Base-by-base conservation (phyloP, 2,888 invertebrate species). In the Drosophila lacicola region DNA sequence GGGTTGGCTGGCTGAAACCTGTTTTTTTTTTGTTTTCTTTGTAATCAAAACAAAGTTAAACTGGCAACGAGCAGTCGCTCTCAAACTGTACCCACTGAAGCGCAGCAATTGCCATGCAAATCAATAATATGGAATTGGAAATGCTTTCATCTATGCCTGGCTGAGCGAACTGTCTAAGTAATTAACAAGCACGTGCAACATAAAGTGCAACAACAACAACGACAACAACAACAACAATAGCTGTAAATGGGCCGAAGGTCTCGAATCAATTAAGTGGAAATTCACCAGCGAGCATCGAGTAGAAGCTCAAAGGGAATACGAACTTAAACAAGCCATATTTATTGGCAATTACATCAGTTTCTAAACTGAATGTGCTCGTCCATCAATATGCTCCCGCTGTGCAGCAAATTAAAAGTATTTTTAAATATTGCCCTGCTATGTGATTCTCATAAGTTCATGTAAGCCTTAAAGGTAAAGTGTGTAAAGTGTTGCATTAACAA, bases 151-250 rank as follows among this genome's bases (percentile, higher is more conserved):
- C 62, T 83, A 45, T 60, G 66, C 45, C 50, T 36, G 51, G 41
- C 25, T 50, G 51, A 42, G 29, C 29, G 42, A 37, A 46, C 19
- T 60, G 36, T 60, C 17, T 42, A 49, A 68, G 44, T 68, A 87
- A 82, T 86, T 82, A 82, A 73, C 89, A 80, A 58, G 49, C 73
- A 80, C 69, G 87, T 88, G 82, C 80, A 66, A 82, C 58, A 72
- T 58, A 66, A 49, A 57, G 25, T 54, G 42, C 76, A 68, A 68
- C 56, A 78, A 46, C 46, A 69, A 25, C 46, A 39, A 60, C 46
- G 36, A 60, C 57, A 58, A 46, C 45, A 79, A 42, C 25, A 17
- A 34, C 33, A 13, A 17, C 49, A n/a, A 9, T 25, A 45, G 3
- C 44, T 9, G 14, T 21, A 25, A 25, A 42, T 19, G 42, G 42